A percentile compares a stretch with the other conserved stretches of the same genome.
Evolutionary conservation across 2,888 invertebrate genomes (phyloP).

Genomic region (Lepetodrilus schrolli): DNA sequence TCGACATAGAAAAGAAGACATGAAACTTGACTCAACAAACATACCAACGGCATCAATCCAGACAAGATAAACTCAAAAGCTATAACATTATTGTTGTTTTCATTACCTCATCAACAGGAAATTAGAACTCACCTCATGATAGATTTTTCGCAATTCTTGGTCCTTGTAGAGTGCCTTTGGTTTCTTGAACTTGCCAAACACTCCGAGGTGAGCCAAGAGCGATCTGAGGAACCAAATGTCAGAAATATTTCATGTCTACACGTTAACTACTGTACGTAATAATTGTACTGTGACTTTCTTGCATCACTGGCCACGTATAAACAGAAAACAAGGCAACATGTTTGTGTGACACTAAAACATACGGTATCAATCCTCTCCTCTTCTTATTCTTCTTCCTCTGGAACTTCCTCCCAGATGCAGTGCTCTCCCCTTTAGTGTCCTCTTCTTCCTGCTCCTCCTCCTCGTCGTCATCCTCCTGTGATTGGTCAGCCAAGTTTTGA

Average conservation of each 20-base stretch:
- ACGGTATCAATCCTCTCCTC: slow-evolving; percentile 37
- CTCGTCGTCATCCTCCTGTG: slow-evolving; percentile 51
- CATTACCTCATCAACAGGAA: no score
- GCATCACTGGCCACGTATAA: no score
- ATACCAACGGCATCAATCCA: no score
- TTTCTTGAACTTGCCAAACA: slow-evolving; percentile 87
- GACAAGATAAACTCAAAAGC: no score
- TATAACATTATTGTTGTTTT: no score
- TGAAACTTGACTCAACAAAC: no score
- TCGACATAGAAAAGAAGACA: no score
- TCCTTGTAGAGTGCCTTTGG: slow-evolving; percentile 87
- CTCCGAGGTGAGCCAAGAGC: slow-evolving; percentile 77
- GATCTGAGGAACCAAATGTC: no score
- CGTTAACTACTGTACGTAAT: no score
- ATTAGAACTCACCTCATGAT: slow-evolving; percentile 68
- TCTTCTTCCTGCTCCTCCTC: slow-evolving; percentile 36
- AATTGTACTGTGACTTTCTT: no score
- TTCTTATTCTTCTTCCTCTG: slow-evolving; percentile 72
- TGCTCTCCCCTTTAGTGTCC: no score
- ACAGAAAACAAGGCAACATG: not conserved
- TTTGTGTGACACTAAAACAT: not conserved
- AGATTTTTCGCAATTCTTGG: slow-evolving; percentile 81
- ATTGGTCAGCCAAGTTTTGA: slow-evolving; percentile 46
- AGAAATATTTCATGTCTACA: no score
- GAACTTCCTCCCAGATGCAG: slow-evolving; percentile 70